phyloP scores from a whole-genome alignment of 1,140 invertebrate genomes.

The Adoxophyes honmai region DNA sequence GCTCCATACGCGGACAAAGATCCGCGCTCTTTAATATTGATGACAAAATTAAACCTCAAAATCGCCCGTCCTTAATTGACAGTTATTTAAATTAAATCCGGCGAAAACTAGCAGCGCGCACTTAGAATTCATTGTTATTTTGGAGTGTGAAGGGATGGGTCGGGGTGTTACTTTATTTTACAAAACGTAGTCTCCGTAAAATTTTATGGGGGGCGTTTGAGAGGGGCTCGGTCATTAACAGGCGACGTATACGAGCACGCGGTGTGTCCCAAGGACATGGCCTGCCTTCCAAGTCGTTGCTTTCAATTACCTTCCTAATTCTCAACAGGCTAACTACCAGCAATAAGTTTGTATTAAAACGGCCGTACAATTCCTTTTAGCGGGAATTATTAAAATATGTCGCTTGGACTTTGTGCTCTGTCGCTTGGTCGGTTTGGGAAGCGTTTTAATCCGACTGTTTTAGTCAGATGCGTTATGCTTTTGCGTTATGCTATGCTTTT shows the following conservation, averaged over 20 bases:
- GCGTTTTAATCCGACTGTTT: no score
- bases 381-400: slow-evolving; percentile 15
- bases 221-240: slow-evolving; percentile 40
- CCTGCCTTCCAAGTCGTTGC: slow-evolving; percentile 31
- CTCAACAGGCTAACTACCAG: slow-evolving; percentile 17
- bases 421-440: no score
- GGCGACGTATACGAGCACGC: slow-evolving; percentile 29
- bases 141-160: slow-evolving; percentile 24
- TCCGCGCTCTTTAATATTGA: neutral
- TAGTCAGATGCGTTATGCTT: no score
- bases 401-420: neutral
- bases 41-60: neutral
- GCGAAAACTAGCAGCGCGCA: slow-evolving; percentile 16
- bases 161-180: slow-evolving; percentile 45
- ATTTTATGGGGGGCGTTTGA: slow-evolving; percentile 49
- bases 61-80: neutral
- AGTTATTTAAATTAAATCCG: slow-evolving; percentile 20
- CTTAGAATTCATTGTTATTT: slow-evolving; percentile 22
- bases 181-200: slow-evolving; percentile 58
- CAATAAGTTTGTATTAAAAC: slow-evolving; percentile 8
- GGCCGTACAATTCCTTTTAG: slow-evolving; percentile 14
- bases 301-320: slow-evolving; percentile 38
- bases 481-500: no score
- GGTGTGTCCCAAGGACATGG: slow-evolving; percentile 18
- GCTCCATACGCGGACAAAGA: neutral